These are phyloP conservation scores for Apodemia zela DNA, from an alignment of 2,888 invertebrate species.

Conservation along the genomic window DNA sequence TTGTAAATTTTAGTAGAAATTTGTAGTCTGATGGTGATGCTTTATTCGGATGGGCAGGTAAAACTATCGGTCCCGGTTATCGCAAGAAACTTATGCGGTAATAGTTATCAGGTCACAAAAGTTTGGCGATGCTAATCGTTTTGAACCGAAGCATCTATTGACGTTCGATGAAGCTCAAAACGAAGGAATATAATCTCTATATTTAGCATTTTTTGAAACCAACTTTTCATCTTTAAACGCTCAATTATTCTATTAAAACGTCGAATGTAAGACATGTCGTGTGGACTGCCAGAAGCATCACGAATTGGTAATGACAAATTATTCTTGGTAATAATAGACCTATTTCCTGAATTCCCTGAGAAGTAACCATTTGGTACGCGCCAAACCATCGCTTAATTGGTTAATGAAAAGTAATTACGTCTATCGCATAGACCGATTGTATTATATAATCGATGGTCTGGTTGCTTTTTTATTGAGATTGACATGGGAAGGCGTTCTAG, in stretches of 20 bases:
- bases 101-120: no score
- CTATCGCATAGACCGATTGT: slow-evolving; percentile 48
- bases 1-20: no score
- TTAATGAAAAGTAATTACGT: slow-evolving; percentile 68
- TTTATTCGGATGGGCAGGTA: no score
- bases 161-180: no score
- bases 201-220: no score
- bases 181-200: no score
- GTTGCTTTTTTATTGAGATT: slow-evolving; percentile 68
- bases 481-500: slow-evolving; percentile 56
- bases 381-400: slow-evolving; percentile 59
- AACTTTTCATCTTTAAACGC: no score
- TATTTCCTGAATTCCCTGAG: slow-evolving; percentile 32
- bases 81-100: no score
- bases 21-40: no score
- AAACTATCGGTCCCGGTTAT: no score
- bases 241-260: background rate
- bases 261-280: background rate
- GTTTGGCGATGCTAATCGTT: no score
- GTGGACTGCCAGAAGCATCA: background rate
- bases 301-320: background rate
- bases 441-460: slow-evolving; percentile 58
- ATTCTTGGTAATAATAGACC: slow-evolving; percentile 21
- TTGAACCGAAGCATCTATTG: no score
- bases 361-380: slow-evolving; percentile 31